These are phyloP conservation scores for Euplexia lucipara DNA, from an alignment of 2,888 invertebrate genomes.

Conservation along the genomic window DNA sequence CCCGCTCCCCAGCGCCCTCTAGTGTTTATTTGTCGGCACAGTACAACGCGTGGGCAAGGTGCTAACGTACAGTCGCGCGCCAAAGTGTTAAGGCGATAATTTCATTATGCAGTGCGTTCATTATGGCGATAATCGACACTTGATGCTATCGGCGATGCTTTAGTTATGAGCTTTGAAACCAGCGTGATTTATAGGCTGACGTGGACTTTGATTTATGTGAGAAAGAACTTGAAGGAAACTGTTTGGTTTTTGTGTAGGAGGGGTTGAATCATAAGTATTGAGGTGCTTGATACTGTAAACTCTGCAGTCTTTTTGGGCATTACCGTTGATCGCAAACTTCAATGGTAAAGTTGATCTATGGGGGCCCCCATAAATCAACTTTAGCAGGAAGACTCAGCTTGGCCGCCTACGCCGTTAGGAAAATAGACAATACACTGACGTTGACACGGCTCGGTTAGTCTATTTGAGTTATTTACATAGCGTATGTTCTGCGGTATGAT, in stretches of 20 bases:
- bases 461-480: too few relatives aligned
- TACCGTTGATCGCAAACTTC: too few relatives aligned
- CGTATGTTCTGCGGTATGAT: too few relatives aligned
- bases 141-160: constrained; percentile 42
- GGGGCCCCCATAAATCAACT: too few relatives aligned
- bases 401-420: too few relatives aligned
- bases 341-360: too few relatives aligned
- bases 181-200: background rate
- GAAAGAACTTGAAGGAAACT: background rate
- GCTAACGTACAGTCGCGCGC: constrained; percentile 67
- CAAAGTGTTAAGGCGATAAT: constrained; percentile 62
- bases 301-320: too few relatives aligned
- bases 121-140: constrained; percentile 61
- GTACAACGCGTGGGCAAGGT: constrained; percentile 72
- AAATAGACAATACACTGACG: too few relatives aligned
- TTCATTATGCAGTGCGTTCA: constrained; percentile 59
- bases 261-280: too few relatives aligned
- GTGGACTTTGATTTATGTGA: constrained; percentile 1
- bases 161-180: constrained; percentile 21
- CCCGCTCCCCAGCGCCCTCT: constrained; percentile 29
- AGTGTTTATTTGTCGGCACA: constrained; percentile 68
- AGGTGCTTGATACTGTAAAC: too few relatives aligned
- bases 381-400: too few relatives aligned
- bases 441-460: too few relatives aligned
- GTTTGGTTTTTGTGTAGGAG: background rate